Evolutionary conservation across 2,797 vertebrate genomes (phyloP).

Genomic region (Enoplosus armatus): DNA sequence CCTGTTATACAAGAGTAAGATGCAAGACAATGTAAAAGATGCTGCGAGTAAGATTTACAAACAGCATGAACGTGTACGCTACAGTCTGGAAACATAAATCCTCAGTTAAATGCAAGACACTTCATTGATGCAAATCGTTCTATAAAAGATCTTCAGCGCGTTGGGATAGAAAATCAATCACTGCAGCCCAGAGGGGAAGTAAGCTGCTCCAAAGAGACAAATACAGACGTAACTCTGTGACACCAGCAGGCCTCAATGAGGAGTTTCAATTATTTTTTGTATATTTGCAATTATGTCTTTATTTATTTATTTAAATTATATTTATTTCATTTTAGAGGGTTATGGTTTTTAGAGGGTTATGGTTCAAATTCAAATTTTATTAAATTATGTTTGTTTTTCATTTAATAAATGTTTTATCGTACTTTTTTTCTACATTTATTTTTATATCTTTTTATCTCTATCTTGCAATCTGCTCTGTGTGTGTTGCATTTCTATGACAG

Average conservation of each 20-base stretch:
- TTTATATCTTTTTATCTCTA: background rate
- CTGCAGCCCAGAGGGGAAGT: background rate
- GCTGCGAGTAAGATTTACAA: constrained; percentile 6
- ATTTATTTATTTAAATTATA: background rate
- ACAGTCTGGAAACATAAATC: background rate
- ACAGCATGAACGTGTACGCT: background rate
- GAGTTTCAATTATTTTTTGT: background rate
- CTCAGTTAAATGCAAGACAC: too few species aligned
- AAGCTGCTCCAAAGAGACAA: background rate
- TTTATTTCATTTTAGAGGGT: background rate
- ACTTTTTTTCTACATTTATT: too few species aligned
- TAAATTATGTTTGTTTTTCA: background rate
- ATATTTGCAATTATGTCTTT: too few species aligned
- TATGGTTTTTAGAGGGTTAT: background rate
- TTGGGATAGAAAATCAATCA: background rate
- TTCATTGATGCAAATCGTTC: background rate
- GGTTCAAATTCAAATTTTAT: background rate
- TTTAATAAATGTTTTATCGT: too few species aligned
- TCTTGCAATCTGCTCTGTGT: background rate
- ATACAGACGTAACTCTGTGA: too few species aligned
- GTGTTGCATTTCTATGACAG: background rate
- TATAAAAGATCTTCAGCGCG: background rate
- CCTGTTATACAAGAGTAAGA: constrained; percentile 33
- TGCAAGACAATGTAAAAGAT: constrained; percentile 2
- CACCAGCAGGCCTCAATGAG: background rate